Conservation (phyloP, 2,797 vertebrate species). For the Catamblyrhynchus diadema region DNA sequence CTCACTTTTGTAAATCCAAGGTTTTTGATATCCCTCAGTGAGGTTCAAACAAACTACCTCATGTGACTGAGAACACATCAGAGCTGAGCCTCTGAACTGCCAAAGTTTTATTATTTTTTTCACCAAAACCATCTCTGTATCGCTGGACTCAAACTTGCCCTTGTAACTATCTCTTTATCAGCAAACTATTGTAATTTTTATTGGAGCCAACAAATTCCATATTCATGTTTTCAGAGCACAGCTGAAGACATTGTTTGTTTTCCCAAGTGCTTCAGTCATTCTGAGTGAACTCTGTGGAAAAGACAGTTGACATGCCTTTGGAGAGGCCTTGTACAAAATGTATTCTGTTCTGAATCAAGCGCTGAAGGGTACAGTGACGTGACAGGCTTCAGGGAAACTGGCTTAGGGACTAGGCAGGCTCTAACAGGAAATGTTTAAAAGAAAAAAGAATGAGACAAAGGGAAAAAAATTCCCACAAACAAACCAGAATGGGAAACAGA, state of each 20-base stretch:
- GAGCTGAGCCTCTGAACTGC: background rate
- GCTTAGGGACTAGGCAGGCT: background rate
- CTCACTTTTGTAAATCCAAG: background rate
- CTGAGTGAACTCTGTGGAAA: background rate
- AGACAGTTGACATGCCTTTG: background rate
- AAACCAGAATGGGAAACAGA: background rate
- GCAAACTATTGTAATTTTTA: background rate
- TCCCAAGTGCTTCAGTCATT: background rate
- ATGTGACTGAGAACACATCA: background rate
- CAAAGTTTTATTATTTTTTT: background rate
- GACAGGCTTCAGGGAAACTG: background rate
- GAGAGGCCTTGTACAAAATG: background rate
- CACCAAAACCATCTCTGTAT: background rate
- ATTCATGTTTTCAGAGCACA: background rate
- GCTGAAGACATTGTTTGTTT: background rate
- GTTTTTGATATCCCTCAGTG: background rate
- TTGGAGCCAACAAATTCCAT: background rate
- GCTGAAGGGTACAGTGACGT: background rate
- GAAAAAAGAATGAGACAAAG: background rate
- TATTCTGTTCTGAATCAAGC: conserved; percentile 1
- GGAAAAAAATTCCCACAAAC: background rate
- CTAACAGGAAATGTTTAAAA: background rate
- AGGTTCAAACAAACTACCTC: background rate
- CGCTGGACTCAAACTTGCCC: background rate
- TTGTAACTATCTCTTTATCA: background rate